These are phyloP conservation scores for Rhineura floridana DNA, from an alignment of 2,113 vertebrate species.

Conservation along the genomic window DNA sequence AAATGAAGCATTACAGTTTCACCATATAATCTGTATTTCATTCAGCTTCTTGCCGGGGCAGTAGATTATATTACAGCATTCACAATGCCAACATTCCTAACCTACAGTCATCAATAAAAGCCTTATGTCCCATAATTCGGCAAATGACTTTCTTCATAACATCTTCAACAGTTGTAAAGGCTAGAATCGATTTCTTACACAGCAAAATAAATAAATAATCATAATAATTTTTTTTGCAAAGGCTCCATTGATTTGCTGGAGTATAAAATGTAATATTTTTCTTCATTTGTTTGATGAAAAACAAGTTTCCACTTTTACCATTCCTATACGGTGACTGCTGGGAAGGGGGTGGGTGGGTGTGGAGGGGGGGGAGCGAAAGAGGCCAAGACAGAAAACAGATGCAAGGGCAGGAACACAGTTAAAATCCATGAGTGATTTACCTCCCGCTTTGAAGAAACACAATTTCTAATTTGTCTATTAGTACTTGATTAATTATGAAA, in stretches of 20 bases:
- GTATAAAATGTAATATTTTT: slow-evolving; percentile 80
- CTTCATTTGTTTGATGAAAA: slow-evolving; percentile 79
- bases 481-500: slow-evolving; percentile 73
- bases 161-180: slow-evolving; percentile 80
- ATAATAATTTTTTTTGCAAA: no score
- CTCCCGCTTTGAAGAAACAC: slow-evolving; percentile 59
- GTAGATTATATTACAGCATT: slow-evolving; percentile 74
- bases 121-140: slow-evolving; percentile 81
- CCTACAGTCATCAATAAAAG: slow-evolving; percentile 83
- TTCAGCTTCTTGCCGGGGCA: slow-evolving; percentile 65
- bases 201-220: slow-evolving; percentile 71
- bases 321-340: slow-evolving; percentile 67
- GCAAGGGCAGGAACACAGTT: slow-evolving; percentile 57
- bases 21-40: slow-evolving; percentile 79
- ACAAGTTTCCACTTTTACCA: slow-evolving; percentile 74
- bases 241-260: slow-evolving; percentile 79
- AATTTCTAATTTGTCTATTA: slow-evolving; percentile 70
- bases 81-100: slow-evolving; percentile 78
- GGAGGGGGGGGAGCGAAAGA: neutral
- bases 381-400: neutral
- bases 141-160: slow-evolving; percentile 84
- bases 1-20: slow-evolving; percentile 83
- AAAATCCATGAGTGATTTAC: slow-evolving; percentile 64
- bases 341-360: slow-evolving; percentile 61
- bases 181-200: slow-evolving; percentile 80